Base-by-base conservation (phyloP, 2,888 invertebrate genomes). In the Lottia scabra region DNA sequence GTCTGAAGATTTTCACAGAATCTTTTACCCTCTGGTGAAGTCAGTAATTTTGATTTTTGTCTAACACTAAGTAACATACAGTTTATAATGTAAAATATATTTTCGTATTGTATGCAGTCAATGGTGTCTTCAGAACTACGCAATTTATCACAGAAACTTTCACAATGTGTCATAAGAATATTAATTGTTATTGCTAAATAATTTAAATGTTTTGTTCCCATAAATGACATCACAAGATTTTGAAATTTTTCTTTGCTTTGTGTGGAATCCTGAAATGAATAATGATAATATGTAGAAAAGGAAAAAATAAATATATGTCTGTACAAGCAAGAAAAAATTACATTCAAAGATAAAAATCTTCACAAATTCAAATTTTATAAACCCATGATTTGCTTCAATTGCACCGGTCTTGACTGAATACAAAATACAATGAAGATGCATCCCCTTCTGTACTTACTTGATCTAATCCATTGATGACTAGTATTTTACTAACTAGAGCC, bases 1-100 rank as follows among this genome's bases (percentile, higher is more conserved):
- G 26, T 19, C 63, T 69, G 68, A 43, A 69, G n/a, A 16, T 45
- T 43, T 13, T 15, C 13, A 63, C 68, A 69, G 16, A 69, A 43
- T 43, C n/a, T 46, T 8, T 69, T 63, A 63, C 68, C 68, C 23
- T 63, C 68, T 43, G 26, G n/a, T 2, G 43, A 27, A 15, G 63
- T 38, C 45, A 63, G 30, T 15, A 69, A 23, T 15, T 43, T 13
- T 16, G n/a, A 4, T 27, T 63, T 63, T 27, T 48, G 27, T n/a
- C 56, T 23, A 19, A 63, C 62, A 63, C 68, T 45, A 15, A 27
- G 38, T 19, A 63, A 62, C 62, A 69, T 43, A n/a, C 44, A 19
- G 12, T 38, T 5, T 16, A 69, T 63, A 19, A 69, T 43, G 43
- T 45, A 23, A 46, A 38, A 38, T 15, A 63, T 63, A 63, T 69